These are phyloP conservation scores for Tarsius wallacei DNA, from an alignment of 2,797 vertebrate genomes.

Conservation along the genomic window DNA sequence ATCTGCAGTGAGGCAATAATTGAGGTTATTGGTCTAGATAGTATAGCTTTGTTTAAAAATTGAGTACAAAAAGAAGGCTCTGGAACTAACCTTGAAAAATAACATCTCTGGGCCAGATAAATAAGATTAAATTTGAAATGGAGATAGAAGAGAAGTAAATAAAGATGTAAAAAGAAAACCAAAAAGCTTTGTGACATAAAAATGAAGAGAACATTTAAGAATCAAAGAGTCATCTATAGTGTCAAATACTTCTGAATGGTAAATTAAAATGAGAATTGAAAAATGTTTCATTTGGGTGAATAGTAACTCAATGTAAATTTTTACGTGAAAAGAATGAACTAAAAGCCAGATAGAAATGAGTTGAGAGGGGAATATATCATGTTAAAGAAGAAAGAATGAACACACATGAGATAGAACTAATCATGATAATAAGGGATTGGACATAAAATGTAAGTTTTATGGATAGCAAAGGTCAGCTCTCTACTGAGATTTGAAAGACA, in stretches of 20 bases:
- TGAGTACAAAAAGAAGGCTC: background rate
- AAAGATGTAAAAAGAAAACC: background rate
- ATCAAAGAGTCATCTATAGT: background rate
- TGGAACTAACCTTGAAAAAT: background rate
- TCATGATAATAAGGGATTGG: background rate
- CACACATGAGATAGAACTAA: background rate
- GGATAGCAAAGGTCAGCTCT: background rate
- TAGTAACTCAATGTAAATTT: background rate
- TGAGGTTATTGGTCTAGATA: background rate
- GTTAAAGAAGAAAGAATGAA: background rate
- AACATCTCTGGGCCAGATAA: slow-evolving; percentile 2
- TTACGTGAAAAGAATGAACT: background rate
- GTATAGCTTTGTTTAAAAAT: background rate
- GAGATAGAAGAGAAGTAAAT: background rate
- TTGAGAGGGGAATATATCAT: background rate
- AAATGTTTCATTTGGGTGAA: background rate
- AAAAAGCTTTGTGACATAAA: background rate
- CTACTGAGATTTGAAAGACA: background rate
- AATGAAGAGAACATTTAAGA: background rate
- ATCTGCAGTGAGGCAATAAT: background rate
- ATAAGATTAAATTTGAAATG: background rate
- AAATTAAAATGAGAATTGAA: background rate
- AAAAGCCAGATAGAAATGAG: background rate
- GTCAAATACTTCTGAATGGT: background rate
- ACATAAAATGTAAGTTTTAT: background rate